Percentiles rank a stretch among this genome's conserved stretches.
These are phyloP conservation scores for Pristionchus arcanus DNA, from an alignment of 2,888 invertebrate species.

Conservation along the genomic window DNA sequence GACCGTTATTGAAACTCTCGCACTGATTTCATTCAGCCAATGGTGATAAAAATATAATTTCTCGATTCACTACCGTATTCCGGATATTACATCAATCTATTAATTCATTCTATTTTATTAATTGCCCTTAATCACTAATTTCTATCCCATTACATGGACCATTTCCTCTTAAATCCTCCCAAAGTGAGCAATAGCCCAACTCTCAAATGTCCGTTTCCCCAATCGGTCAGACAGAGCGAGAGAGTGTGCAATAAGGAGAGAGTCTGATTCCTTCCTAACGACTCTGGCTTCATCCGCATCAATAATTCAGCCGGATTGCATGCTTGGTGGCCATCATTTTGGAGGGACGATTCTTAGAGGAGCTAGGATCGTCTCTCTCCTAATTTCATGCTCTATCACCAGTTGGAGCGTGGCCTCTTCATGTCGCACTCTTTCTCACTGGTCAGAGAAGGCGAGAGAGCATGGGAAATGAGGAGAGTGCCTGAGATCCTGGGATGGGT, in stretches of 20 bases:
- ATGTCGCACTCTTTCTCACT: background rate
- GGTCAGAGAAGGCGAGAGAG: background rate
- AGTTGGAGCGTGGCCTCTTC: background rate
- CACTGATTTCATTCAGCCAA: no score
- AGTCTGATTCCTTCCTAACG: background rate
- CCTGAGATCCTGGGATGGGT: background rate
- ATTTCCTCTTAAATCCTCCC: background rate
- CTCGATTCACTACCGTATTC: background rate
- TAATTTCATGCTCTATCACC: background rate
- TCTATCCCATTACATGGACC: conserved; percentile 12
- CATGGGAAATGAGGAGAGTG: background rate
- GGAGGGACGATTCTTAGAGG: conserved; percentile 2
- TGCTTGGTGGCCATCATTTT: conserved; percentile 46
- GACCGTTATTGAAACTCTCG: background rate
- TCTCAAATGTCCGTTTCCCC: background rate
- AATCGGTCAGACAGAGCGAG: background rate
- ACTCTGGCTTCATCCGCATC: background rate
- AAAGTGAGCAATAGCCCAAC: background rate
- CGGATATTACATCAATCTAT: background rate
- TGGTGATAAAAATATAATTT: no score
- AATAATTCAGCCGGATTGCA: conserved; percentile 48
- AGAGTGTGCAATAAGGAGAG: background rate
- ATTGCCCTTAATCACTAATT: background rate
- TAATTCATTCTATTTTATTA: background rate
- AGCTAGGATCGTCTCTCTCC: background rate